A percentile compares a stretch with the other conserved stretches of the same genome.
phyloP scores from a whole-genome alignment of 2,113 vertebrate genomes.

The Lampris incognitus region DNA sequence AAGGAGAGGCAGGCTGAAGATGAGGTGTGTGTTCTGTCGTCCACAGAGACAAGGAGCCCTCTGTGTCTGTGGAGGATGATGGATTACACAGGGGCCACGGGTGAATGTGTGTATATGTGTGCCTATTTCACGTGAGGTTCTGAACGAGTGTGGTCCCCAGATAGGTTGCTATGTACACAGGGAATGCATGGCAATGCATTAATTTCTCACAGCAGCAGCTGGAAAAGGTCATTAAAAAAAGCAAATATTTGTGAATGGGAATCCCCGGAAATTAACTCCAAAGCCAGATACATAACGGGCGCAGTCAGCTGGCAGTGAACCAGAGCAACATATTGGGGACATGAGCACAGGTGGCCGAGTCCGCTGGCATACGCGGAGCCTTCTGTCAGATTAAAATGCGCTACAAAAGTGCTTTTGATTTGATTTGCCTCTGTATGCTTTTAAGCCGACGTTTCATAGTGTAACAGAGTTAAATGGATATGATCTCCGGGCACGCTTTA shows the following conservation, averaged over 20 bases:
- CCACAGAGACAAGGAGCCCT: conserved; percentile 54
- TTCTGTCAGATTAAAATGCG: conserved; percentile 61
- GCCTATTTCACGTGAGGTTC: conserved; percentile 6
- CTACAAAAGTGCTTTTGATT: conserved; percentile 12
- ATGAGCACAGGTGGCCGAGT: conserved; percentile 56
- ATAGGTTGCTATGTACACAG: conserved; percentile 49
- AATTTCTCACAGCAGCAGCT: conserved; percentile 58
- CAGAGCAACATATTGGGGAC: conserved; percentile 40
- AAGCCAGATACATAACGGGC: conserved; percentile 21
- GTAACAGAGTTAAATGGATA: conserved; percentile 14
- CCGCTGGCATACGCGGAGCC: conserved; percentile 47
- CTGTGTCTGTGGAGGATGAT: conserved; percentile 73
- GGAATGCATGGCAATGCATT: conserved; percentile 56
- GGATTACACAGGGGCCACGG: conserved; percentile 69
- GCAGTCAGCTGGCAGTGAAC: conserved; percentile 36
- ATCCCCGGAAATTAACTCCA: conserved; percentile 60
- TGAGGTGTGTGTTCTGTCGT: conserved; percentile 72
- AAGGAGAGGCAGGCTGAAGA: conserved; percentile 56
- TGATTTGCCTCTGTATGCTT: conserved; percentile 3
- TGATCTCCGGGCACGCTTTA: conserved; percentile 4
- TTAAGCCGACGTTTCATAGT: background rate
- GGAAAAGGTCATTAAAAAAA: conserved; percentile 75
- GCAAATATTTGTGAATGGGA: conserved; percentile 71
- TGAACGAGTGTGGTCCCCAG: background rate
- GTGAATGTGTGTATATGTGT: conserved; percentile 43